Evolutionary conservation across 2,113 vertebrate genomes (phyloP).

Genomic region (Barbus barbus): DNA sequence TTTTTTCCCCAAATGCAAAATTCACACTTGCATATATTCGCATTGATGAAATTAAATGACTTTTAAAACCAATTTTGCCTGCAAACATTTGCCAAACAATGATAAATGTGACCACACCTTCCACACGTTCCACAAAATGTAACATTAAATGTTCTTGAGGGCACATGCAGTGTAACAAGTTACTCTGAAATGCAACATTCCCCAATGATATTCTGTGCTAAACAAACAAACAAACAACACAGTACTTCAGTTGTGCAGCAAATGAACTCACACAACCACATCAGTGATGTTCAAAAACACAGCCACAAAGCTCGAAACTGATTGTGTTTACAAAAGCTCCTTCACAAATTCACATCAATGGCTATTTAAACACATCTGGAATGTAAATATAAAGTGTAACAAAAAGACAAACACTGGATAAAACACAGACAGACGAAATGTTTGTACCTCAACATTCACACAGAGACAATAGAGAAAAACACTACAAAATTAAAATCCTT

Average conservation of each 20-base stretch:
- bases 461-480: slow-evolving; percentile 5
- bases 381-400: neutral
- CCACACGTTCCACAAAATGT: neutral
- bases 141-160: neutral
- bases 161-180: neutral
- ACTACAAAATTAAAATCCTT: neutral
- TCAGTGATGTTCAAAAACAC: neutral
- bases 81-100: neutral
- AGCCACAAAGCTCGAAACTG: neutral
- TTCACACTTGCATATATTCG: neutral
- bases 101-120: neutral
- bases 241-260: neutral
- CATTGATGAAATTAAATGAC: neutral
- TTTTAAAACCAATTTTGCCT: too few species aligned
- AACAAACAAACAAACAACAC: neutral
- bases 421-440: neutral
- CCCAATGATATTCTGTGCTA: neutral
- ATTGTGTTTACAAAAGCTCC: neutral
- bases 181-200: neutral
- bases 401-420: neutral
- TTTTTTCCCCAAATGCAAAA: neutral
- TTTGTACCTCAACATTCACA: neutral
- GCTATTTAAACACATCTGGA: neutral
- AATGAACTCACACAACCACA: neutral
- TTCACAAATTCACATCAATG: neutral